Base-by-base conservation (phyloP, 1,140 invertebrate genomes). In the Phocides pigmalion region DNA sequence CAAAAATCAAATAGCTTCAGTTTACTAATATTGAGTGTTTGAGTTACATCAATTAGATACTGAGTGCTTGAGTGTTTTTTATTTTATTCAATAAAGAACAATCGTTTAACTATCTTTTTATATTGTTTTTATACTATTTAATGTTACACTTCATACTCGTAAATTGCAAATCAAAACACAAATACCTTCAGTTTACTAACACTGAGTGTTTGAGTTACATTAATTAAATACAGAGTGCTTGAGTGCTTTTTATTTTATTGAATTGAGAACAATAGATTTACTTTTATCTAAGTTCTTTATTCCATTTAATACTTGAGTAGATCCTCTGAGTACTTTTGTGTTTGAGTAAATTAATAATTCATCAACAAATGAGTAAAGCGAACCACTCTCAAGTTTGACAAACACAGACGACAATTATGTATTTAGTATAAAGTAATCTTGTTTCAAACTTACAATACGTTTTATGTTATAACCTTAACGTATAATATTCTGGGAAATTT, bases 301-400 rank as follows among this genome's bases (percentile, higher is more conserved):
- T 44, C 41, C 41, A 44, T 44, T 44, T 44, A n/a, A 44, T 44
- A 15, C 41, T 19, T 44, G 16, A 44, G 41, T n/a, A 35, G 32
- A 12, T 22, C 6, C n/a, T 12, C n/a, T n/a, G n/a, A 35, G 32
- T 0, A 2, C 9, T 11, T 35, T 35, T 28, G 25, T 28, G 5
- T 28, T 28, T 8, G 25, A 28, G 5, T 8, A 1, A 28, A 28
- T 28, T 28, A 28, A 3, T 28, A 3, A 28, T 28, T 28, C 5
- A 3, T 28, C 9, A 2, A n/a, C 6, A 12, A n/a, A 35, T 35
- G 0, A 35, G 2, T 35, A 35, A n/a, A 35, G 32, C 3, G 8
- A 35, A 3, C n/a, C 6, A n/a, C 32, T 35, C 8, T 35, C 1
- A 35, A 11, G 9, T 35, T n/a, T 35, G 9, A 1, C 1, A 8